Base-by-base conservation (phyloP, 2,113 vertebrate species). In the Mionectes macconnelli region DNA sequence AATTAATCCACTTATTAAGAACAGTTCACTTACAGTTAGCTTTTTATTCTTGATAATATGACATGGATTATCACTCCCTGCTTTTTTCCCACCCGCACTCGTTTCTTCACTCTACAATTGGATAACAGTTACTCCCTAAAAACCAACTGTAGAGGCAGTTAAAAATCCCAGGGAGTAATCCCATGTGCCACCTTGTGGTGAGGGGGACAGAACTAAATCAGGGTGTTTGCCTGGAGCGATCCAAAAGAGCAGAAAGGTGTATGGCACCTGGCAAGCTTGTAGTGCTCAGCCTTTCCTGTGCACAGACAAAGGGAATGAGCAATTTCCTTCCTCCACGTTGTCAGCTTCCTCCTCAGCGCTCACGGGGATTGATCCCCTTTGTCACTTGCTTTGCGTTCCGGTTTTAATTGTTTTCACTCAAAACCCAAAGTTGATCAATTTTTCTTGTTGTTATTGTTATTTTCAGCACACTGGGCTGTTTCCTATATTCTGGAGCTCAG, bases 171-270 rank as follows among this genome's bases (percentile, higher is more conserved):
- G 53, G 31, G 84, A 66, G 45, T 57, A 37, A n/a, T n/a, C 6
- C 0, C 45, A 79, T 55, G 21, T 96, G 95, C 93, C 93, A 88
- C 93, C 92, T 96, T 73, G 87, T 96, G 94, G 95, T 83, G 47
- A 88, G 72, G 47, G 50, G 67, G 11, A 9, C 72, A 39, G 27
- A 21, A 47, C 2, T 39, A 42, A 79, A 59, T 35, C 9, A 13
- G 13, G 8, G 2, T 9, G 80, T 86, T 66, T 64, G 56, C 33
- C 8, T 42, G 82, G 27, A 8, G 37, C 42, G 42, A 55, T 50
- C 39, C 78, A 53, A 79, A 76, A 47, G 18, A 76, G 12, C 59
- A 39, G 39, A 27, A 66, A 80, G 50, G 30, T 90, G 21, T 35
- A 25, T 39, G 76, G 47, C 39, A 70, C 12, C 18, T 39, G 59